Base-by-base conservation (phyloP, 2,797 vertebrate genomes). In the Characodon lateralis region DNA sequence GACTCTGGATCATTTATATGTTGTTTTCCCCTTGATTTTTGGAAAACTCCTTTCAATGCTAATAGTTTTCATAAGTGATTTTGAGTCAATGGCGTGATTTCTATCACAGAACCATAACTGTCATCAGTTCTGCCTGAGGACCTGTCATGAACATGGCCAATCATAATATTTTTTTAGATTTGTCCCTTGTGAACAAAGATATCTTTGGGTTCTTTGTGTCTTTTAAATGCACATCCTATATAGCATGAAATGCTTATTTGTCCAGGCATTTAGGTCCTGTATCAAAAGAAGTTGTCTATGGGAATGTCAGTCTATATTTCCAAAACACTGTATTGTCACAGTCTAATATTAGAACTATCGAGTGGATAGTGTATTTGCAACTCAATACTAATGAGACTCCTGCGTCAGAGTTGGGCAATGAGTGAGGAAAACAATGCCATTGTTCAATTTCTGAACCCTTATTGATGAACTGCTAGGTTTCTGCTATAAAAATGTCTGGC, bases 331-430 rank as follows among this genome's bases (percentile, higher is more conserved):
- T 26, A 14, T 69, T 69, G 66, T 46, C 41, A 46, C 13, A 46
- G 13, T 69, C 66, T 69, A 69, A 69, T 69, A 69, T 46, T 69
- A 69, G 66, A 69, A 46, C n/a, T 69, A 69, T 69, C 14, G 66
- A 69, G 41, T 69, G 24, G 66, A 2, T 41, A 16, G 41, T 69
- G 41, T 26, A n/a, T 43, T 43, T 73, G 24, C 53, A 73, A 58
- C 35, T 73, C 35, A 74, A 61, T 48, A 28, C 43, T 53, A 55
- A 72, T 55, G 51, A 72, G 51, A 72, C 31, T 56, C 70, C 70
- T 51, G 71, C 71, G 31, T 72, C 71, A 55, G 10, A 73, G 72
- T 26, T n/a, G 72, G 53, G 59, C 31, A 9, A 73, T 58, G 55
- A 73, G 24, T 16, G 55, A 26, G 24, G 24, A 73, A 73, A 72